Percentiles rank a stretch among this genome's conserved stretches.
Conservation (phyloP, 2,113 vertebrate genomes). For the Semnornis frantzii region DNA sequence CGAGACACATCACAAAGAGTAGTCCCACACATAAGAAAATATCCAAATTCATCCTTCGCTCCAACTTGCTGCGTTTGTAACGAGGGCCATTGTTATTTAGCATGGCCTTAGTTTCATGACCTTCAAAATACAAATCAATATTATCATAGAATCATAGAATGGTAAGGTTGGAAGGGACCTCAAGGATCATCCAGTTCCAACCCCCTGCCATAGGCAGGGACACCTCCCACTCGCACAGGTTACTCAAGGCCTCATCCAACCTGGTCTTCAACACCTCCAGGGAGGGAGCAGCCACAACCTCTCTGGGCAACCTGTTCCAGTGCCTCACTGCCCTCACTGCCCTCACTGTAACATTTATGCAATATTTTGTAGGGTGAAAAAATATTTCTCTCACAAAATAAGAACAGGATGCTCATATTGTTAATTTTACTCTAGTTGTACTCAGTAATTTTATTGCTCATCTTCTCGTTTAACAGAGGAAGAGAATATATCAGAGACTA, state of each 20-base stretch:
- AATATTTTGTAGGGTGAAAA: background rate
- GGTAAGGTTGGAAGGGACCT: too few species aligned
- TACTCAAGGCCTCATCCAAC: too few species aligned
- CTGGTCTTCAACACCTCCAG: too few species aligned
- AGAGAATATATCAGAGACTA: background rate
- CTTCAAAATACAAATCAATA: conserved; percentile 68
- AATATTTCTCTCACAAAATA: background rate
- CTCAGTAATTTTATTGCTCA: background rate
- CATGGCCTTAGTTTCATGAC: conserved; percentile 95
- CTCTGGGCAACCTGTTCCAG: too few species aligned
- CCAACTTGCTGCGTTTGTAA: conserved; percentile 94
- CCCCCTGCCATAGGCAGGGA: too few species aligned
- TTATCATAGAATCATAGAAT: too few species aligned
- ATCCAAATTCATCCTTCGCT: conserved; percentile 86
- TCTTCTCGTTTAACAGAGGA: background rate
- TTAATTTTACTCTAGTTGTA: background rate
- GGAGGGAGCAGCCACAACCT: too few species aligned
- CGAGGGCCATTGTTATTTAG: conserved; percentile 89
- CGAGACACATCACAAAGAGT: conserved; percentile 89
- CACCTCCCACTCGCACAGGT: too few species aligned
- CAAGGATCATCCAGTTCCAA: too few species aligned
- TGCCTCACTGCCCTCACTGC: too few species aligned
- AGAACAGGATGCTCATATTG: background rate
- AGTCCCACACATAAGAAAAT: conserved; percentile 88
- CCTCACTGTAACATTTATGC: too few species aligned